Conservation (phyloP, 2,113 vertebrate species). For the Pelecanus crispus region DNA sequence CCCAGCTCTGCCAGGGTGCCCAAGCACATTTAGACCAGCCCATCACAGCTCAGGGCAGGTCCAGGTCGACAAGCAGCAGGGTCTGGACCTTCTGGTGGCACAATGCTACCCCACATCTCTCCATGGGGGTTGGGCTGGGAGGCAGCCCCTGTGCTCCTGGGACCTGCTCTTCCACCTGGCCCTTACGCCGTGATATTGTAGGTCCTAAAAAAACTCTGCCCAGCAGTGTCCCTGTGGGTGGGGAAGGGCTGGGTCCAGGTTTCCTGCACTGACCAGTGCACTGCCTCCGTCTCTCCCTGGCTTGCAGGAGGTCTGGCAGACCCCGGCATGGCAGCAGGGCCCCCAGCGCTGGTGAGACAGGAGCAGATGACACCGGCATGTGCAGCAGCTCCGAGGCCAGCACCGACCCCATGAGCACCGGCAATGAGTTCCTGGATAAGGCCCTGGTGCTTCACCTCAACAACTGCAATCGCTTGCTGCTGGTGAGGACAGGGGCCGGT, state of each 20-base stretch:
- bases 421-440: slow-evolving; percentile 80
- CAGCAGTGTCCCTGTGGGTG: neutral
- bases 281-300: neutral
- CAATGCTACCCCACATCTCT: neutral
- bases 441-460: slow-evolving; percentile 84
- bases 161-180: neutral
- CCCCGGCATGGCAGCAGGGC: neutral
- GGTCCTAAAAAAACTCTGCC: neutral
- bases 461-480: slow-evolving; percentile 84
- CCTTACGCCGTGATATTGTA: neutral
- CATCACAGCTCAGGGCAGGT: neutral
- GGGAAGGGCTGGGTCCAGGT: neutral
- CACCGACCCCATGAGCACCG: slow-evolving; percentile 78
- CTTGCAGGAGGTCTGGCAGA: slow-evolving; percentile 54
- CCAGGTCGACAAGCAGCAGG: neutral
- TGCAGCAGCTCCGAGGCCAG: slow-evolving; percentile 66
- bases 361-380: neutral
- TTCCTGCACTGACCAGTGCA: neutral
- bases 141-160: neutral
- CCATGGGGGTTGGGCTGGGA: neutral
- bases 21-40: neutral
- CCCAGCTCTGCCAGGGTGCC: neutral
- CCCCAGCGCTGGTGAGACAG: neutral
- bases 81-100: neutral
- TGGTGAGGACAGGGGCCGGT: slow-evolving; percentile 74